phyloP scores from a whole-genome alignment of 2,113 vertebrate species.

The Zapornia atra region DNA sequence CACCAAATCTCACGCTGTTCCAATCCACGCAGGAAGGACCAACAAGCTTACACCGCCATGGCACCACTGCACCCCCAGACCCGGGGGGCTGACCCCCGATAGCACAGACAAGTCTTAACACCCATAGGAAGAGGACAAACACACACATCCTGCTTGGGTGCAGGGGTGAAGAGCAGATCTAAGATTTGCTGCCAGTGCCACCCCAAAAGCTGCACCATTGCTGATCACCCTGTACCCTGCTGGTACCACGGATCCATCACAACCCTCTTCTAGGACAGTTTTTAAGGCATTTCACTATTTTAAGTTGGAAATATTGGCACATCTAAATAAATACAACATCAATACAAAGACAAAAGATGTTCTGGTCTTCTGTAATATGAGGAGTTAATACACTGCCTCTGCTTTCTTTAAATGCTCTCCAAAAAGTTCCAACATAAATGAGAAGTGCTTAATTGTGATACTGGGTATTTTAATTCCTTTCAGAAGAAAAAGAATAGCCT shows the following conservation, averaged over 20 bases:
- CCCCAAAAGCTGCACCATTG: fast-evolving
- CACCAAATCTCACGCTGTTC: background rate
- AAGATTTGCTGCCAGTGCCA: background rate
- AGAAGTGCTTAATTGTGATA: slow-evolving; percentile 47
- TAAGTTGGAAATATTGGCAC: background rate
- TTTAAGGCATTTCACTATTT: background rate
- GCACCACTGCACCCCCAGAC: fast-evolving
- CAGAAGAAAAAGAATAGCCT: slow-evolving; percentile 38
- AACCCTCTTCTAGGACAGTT: background rate
- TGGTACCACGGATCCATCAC: fast-evolving
- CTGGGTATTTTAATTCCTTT: slow-evolving; percentile 62
- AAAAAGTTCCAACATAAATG: slow-evolving; percentile 26
- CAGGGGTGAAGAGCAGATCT: background rate
- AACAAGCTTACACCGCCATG: fast-evolving
- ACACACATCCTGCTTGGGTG: background rate
- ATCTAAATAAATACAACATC: background rate
- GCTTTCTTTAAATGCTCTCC: slow-evolving; percentile 19
- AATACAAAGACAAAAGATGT: background rate
- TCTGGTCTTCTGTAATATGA: background rate
- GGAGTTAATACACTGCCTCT: background rate
- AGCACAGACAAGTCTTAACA: fast-evolving
- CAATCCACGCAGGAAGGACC: background rate
- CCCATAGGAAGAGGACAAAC: fast-evolving
- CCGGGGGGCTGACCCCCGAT: background rate
- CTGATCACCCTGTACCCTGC: fast-evolving